Conservation (phyloP, 1,140 invertebrate species). For the Drosophila pectinifera region DNA sequence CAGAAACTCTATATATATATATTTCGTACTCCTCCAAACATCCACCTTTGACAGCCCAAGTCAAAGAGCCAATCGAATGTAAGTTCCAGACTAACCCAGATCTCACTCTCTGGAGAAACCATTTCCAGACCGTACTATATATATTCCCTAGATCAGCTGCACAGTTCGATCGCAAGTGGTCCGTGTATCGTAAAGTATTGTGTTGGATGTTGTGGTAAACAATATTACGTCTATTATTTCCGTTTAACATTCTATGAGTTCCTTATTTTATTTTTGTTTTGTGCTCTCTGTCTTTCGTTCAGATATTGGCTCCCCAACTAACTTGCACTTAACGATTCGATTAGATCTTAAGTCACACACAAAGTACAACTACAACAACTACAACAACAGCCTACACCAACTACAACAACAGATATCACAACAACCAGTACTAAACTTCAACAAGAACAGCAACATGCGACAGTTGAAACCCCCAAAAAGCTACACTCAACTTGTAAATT, state of each 20-base stretch:
- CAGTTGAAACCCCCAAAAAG: slow-evolving; percentile 29
- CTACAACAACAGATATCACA: slow-evolving; percentile 45
- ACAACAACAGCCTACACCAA: slow-evolving; percentile 44
- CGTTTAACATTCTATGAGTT: slow-evolving; percentile 32
- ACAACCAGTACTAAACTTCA: slow-evolving; percentile 30
- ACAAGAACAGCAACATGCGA: slow-evolving; percentile 40
- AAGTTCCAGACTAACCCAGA: slow-evolving; percentile 18
- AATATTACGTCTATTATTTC: slow-evolving; percentile 3
- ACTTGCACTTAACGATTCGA: slow-evolving; percentile 78
- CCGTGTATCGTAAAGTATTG: slow-evolving; percentile 40
- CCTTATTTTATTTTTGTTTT: not conserved
- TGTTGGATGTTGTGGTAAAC: slow-evolving; percentile 50
- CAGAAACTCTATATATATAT: slow-evolving; percentile 34
- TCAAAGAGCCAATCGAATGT: slow-evolving; percentile 28
- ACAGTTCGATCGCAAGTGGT: slow-evolving; percentile 42
- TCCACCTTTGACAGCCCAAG: slow-evolving; percentile 34
- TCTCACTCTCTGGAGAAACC: slow-evolving; percentile 14
- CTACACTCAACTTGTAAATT: slow-evolving; percentile 77
- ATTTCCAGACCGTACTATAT: slow-evolving; percentile 21
- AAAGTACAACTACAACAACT: slow-evolving; percentile 45
- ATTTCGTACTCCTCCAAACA: slow-evolving; percentile 29
- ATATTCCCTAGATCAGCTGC: slow-evolving; percentile 33
- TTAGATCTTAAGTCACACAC: slow-evolving; percentile 71
- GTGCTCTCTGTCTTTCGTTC: slow-evolving; percentile 42
- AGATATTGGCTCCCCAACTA: slow-evolving; percentile 76